These are phyloP conservation scores for Cacatua alba DNA, from an alignment of 2,113 vertebrate genomes.

Conservation along the genomic window DNA sequence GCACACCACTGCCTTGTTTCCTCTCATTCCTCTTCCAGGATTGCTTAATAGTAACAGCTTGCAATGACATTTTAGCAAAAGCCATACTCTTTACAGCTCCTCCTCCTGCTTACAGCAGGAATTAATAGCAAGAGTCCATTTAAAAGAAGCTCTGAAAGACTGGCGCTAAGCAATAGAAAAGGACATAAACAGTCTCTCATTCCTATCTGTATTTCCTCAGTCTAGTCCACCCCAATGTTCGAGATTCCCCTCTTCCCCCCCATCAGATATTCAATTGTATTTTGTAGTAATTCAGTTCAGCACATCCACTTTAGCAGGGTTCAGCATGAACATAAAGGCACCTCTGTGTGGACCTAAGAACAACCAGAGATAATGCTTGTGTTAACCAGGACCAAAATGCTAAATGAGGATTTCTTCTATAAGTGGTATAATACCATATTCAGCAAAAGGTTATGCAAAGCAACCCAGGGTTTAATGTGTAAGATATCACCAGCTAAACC, in stretches of 20 bases:
- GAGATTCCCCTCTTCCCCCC: not conserved
- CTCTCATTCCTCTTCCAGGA: not conserved
- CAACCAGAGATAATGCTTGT: not conserved
- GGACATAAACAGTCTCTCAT: not conserved
- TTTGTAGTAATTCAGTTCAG: not conserved
- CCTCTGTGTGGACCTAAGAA: no score
- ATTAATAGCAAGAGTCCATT: not conserved
- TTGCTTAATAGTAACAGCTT: constrained; percentile 3
- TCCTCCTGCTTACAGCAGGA: constrained; percentile 2
- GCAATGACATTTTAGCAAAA: constrained; percentile 52
- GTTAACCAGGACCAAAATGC: not conserved
- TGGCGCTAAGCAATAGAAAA: not conserved
- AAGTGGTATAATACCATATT: not conserved
- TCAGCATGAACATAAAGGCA: not conserved
- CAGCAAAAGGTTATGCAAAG: not conserved
- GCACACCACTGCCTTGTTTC: constrained; percentile 4
- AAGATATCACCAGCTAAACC: not conserved
- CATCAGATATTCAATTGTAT: not conserved
- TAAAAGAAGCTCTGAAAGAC: not conserved
- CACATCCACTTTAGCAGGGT: not conserved
- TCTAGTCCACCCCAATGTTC: not conserved
- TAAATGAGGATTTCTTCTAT: not conserved
- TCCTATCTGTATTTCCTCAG: not conserved
- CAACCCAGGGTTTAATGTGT: not conserved
- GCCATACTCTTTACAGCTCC: not conserved